Evolutionary conservation across 2,888 invertebrate genomes (phyloP), one percentile per base, ranked within the genome.

Genomic region (Ormyrus pomaceus): DNA sequence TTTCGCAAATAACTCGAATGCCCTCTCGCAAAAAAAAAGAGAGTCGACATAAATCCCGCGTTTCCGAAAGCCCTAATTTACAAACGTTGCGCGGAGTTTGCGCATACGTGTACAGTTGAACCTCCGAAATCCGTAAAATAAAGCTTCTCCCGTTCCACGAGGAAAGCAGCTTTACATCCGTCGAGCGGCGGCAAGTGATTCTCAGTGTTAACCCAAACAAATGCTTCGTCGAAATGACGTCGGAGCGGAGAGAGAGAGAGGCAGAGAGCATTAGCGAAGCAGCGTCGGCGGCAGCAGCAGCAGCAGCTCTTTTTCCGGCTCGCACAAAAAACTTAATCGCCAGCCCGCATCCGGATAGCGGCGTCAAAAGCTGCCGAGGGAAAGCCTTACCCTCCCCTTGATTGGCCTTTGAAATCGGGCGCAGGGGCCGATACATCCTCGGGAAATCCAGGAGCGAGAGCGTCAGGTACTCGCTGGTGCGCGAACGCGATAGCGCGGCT

Each of bases 51-150:
- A 62, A 68, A 78, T 73, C 72, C 61, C 55, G 19, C 48, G 62
- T 78, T 68, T 19, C 48, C 34, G 50, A 68, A 78, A 73, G 34
- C 62, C 13, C 66, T 73, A 73, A 78, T 78, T 78, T 78, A 73
- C 73, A 55, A 78, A 61, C 53, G 61, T 72, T 77, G 59, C 48
- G 53, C 59, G 66, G 68, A 64, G 78, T 72, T 72, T 68, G 78
- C 53, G 34, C 65, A 34, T 34, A 72, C 34, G 53, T 46, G 46
- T 13, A 46, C 10, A 66, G 65, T 69, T 70, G 55, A 75, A 66
- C 75, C 70, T 75, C 55, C 65, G 6, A 71, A 79, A 75, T 79
- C 71, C 79, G 79, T 64, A 72, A 75, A 79, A 79, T 75, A 79
- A 79, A 79, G 79, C 75, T 71, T n/a, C 53, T 46, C 11, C 51